Evolutionary conservation across 2,113 vertebrate species (phyloP).

Genomic region (Sebastes fasciatus): DNA sequence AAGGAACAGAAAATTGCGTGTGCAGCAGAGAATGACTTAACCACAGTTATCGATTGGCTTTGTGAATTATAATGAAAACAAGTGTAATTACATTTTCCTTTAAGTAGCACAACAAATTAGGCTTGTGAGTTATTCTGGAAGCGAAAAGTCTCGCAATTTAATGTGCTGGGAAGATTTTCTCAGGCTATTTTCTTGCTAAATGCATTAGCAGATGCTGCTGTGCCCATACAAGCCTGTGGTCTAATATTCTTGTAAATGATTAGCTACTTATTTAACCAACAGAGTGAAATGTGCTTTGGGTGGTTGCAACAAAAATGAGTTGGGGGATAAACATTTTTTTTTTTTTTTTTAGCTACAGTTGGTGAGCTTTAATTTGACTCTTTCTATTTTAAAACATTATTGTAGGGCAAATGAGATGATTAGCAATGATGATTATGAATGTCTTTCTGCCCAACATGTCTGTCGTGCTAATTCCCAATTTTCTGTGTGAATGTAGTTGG

Average conservation of each 20-base stretch:
- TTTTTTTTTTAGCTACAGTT: constrained; percentile 35
- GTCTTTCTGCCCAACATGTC: constrained; percentile 35
- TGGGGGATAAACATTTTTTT: constrained; percentile 45
- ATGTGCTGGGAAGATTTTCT: constrained; percentile 69
- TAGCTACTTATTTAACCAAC: constrained; percentile 80
- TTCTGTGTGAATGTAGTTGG: constrained; percentile 18
- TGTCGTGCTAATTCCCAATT: constrained; percentile 30
- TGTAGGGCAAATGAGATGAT: constrained; percentile 57
- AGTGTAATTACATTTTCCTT: constrained; percentile 77
- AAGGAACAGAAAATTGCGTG: constrained; percentile 49
- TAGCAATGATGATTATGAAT: constrained; percentile 47
- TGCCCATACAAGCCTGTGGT: constrained; percentile 71
- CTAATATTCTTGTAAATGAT: constrained; percentile 80
- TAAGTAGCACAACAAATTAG: constrained; percentile 79
- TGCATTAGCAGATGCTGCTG: constrained; percentile 76
- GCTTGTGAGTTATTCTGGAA: constrained; percentile 68
- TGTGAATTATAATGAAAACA: constrained; percentile 76
- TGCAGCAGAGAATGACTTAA: constrained; percentile 57
- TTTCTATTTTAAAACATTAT: constrained; percentile 62
- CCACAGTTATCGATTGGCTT: constrained; percentile 70
- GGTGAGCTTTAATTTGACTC: constrained; percentile 70
- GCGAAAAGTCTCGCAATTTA: constrained; percentile 53
- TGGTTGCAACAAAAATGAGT: constrained; percentile 62
- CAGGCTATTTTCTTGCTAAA: constrained; percentile 75
- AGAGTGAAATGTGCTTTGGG: constrained; percentile 69